Percentiles rank a stretch among this genome's conserved stretches.
Conservation (phyloP, 1,140 invertebrate species). For the Coenobita brevimanus region DNA sequence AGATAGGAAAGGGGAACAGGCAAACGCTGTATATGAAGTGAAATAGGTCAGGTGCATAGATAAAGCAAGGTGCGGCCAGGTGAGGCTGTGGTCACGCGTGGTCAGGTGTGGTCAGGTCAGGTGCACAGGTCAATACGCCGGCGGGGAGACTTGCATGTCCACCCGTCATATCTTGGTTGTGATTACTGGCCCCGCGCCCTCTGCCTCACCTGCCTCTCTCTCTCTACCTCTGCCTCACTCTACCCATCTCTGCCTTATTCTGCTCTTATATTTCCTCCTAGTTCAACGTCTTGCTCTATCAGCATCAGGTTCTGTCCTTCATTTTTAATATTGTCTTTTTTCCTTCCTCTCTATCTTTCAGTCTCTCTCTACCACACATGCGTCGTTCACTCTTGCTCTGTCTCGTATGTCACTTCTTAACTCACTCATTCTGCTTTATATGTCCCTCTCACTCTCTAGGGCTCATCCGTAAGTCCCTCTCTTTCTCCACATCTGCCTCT, state of each 20-base stretch:
- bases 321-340: not conserved
- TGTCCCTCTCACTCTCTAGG: too few species aligned
- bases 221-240: constrained; percentile 2
- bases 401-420: not conserved
- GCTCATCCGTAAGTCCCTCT: not conserved
- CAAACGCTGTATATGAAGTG: too few species aligned
- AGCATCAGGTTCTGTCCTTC: not conserved
- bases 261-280: not conserved
- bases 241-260: not conserved
- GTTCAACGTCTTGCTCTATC: too few species aligned
- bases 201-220: not conserved
- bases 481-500: not conserved
- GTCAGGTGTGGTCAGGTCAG: too few species aligned
- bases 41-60: too few species aligned
- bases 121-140: too few species aligned
- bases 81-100: too few species aligned
- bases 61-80: too few species aligned
- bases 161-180: not conserved
- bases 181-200: too few species aligned
- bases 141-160: too few species aligned
- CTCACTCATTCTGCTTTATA: not conserved
- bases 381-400: not conserved
- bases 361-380: not conserved
- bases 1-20: too few species aligned
- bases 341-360: not conserved